phyloP scores from a whole-genome alignment of 2,888 invertebrate genomes.

The Trachelus tabidus region DNA sequence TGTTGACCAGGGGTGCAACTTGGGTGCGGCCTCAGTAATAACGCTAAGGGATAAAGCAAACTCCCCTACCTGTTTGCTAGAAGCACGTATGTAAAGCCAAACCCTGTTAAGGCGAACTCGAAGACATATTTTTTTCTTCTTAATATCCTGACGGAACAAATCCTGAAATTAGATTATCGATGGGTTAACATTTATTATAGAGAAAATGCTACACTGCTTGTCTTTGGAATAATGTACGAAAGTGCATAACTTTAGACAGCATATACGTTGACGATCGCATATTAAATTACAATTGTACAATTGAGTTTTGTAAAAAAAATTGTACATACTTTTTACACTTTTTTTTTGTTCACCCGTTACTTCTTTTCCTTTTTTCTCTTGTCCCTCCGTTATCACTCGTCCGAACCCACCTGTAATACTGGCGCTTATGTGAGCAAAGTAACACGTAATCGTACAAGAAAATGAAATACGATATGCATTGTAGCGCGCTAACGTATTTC shows the following conservation, averaged over 20 bases:
- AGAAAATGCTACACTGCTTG: constrained; percentile 57
- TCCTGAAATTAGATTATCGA: constrained; percentile 15
- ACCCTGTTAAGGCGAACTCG: neutral
- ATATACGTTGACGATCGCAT: constrained; percentile 11
- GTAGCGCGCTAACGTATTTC: neutral
- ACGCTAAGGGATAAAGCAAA: constrained; percentile 25
- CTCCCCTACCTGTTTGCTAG: neutral
- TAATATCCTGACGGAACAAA: neutral
- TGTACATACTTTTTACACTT: constrained; percentile 48
- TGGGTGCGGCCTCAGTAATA: constrained; percentile 40
- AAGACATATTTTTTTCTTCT: neutral
- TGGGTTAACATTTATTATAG: constrained; percentile 52
- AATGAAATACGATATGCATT: neutral
- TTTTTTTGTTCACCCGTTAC: constrained; percentile 1
- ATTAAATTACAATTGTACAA: constrained; percentile 59
- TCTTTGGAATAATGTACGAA: constrained; percentile 58
- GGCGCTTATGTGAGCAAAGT: neutral
- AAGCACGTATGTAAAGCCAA: neutral
- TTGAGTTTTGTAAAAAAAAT: constrained; percentile 46
- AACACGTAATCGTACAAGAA: neutral
- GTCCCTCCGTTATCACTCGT: constrained; percentile 1
- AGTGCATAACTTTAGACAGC: constrained; percentile 50
- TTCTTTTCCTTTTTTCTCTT: neutral
- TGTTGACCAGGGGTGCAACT: constrained; percentile 41
- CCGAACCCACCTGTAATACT: neutral